Percentiles rank a stretch among this genome's conserved stretches.
Evolutionary conservation across 2,888 invertebrate genomes (phyloP).

Genomic region (Platypus cylindrus): DNA sequence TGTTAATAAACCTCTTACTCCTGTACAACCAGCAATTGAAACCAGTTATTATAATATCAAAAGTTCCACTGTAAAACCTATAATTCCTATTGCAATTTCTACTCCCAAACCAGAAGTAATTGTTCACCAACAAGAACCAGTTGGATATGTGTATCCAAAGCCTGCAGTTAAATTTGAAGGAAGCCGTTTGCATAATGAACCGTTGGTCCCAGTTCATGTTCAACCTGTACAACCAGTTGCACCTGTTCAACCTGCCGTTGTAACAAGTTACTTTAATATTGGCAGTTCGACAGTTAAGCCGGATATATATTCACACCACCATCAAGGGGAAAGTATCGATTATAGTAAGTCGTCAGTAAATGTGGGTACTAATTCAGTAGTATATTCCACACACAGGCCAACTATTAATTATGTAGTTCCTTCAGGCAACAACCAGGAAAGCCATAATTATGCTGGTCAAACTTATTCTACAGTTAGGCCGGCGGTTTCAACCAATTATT

Average conservation of each 20-base stretch:
- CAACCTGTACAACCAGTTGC: too few species aligned
- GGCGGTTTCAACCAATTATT: slow-evolving; percentile 10
- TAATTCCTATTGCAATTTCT: too few species aligned
- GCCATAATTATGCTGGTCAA: too few species aligned
- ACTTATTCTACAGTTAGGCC: too few species aligned
- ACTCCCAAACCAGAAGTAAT: slow-evolving; percentile 7
- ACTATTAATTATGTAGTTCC: too few species aligned
- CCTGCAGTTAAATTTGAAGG: slow-evolving; percentile 5
- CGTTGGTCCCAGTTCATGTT: slow-evolving; percentile 4
- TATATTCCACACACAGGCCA: too few species aligned
- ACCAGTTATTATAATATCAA: slow-evolving; percentile 9
- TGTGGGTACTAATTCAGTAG: too few species aligned
- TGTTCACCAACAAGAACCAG: neutral
- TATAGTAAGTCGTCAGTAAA: too few species aligned
- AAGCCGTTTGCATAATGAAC: slow-evolving; percentile 4
- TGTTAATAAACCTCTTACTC: slow-evolving; percentile 9
- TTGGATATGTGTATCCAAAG: slow-evolving; percentile 1
- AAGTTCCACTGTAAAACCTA: slow-evolving; percentile 4
- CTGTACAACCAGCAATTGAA: slow-evolving; percentile 9
- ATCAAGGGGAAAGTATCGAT: too few species aligned
- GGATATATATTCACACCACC: neutral
- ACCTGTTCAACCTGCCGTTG: slow-evolving; percentile 6
- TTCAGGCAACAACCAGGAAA: too few species aligned
- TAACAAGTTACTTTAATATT: slow-evolving; percentile 6
- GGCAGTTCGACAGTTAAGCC: neutral